A percentile compares a stretch with the other conserved stretches of the same genome.
Conservation (phyloP, 2,113 vertebrate genomes). For the Cavia aperea region DNA sequence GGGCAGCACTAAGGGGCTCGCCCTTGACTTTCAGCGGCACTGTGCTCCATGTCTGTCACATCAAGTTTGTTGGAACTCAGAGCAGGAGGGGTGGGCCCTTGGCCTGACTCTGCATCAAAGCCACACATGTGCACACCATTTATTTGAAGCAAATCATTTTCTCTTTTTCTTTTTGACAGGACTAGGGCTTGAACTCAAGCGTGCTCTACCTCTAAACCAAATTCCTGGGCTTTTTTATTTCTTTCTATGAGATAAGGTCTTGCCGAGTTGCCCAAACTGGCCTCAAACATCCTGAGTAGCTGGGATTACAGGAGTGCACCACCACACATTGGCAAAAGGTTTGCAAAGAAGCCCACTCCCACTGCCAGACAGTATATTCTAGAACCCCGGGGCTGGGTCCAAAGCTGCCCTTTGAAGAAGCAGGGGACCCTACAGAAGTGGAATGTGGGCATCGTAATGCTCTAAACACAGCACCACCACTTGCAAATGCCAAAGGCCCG, state of each 20-base stretch:
- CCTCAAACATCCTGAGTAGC: neutral
- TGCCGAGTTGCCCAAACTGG: neutral
- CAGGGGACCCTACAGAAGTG: fast-evolving
- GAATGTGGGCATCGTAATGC: neutral
- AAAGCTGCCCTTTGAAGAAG: neutral
- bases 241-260: neutral
- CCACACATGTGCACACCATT: neutral
- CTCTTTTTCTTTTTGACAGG: neutral
- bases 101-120: neutral
- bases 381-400: neutral
- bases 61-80: neutral
- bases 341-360: neutral
- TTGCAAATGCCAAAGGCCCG: neutral
- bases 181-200: neutral
- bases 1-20: neutral
- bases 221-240: neutral
- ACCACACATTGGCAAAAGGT: neutral
- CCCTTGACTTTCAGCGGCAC: neutral
- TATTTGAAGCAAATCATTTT: neutral
- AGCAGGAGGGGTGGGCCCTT: too few relatives aligned
- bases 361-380: neutral
- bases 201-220: neutral
- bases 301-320: neutral
- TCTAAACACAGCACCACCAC: neutral
- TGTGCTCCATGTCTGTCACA: too few relatives aligned